Conservation (phyloP, 2,888 invertebrate species). For the Pseudanteris insignis region DNA sequence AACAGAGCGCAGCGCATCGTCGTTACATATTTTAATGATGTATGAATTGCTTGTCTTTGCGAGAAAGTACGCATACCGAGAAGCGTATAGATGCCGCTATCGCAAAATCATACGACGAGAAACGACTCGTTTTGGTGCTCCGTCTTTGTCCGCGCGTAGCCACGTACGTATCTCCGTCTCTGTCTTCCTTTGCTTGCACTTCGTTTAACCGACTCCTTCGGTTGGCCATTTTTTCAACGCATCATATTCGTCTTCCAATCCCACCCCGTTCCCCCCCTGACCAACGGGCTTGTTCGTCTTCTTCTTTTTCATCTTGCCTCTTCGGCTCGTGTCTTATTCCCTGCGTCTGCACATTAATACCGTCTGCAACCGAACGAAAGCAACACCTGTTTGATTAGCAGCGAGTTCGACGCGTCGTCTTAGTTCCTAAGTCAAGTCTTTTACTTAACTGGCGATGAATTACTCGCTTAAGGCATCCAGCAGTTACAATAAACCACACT, state of each 20-base stretch:
- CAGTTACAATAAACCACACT: too few species aligned
- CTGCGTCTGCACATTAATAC: slow-evolving; percentile 40
- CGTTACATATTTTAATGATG: slow-evolving; percentile 25
- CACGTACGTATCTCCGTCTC: too few species aligned
- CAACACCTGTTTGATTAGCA: slow-evolving; percentile 42
- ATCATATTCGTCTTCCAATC: background rate
- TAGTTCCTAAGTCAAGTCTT: slow-evolving; percentile 22
- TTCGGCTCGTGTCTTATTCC: slow-evolving; percentile 30
- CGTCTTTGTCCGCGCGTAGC: background rate
- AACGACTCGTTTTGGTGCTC: background rate
- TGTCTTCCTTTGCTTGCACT: background rate
- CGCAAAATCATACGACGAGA: slow-evolving; percentile 20
- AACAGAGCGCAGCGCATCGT: too few species aligned
- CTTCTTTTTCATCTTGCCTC: slow-evolving; percentile 12
- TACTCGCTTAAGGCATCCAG: background rate
- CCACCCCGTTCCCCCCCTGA: too few species aligned
- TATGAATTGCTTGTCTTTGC: slow-evolving; percentile 29
- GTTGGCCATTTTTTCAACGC: background rate
- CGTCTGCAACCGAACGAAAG: slow-evolving; percentile 39
- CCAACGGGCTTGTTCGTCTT: too few species aligned
- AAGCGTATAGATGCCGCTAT: slow-evolving; percentile 10
- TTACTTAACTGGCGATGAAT: slow-evolving; percentile 6
- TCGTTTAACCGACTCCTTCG: background rate
- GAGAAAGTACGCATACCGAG: slow-evolving; percentile 17
- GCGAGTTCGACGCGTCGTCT: slow-evolving; percentile 36